phyloP scores from a whole-genome alignment of 2,797 vertebrate genomes.

The Telmatherina bonti region DNA sequence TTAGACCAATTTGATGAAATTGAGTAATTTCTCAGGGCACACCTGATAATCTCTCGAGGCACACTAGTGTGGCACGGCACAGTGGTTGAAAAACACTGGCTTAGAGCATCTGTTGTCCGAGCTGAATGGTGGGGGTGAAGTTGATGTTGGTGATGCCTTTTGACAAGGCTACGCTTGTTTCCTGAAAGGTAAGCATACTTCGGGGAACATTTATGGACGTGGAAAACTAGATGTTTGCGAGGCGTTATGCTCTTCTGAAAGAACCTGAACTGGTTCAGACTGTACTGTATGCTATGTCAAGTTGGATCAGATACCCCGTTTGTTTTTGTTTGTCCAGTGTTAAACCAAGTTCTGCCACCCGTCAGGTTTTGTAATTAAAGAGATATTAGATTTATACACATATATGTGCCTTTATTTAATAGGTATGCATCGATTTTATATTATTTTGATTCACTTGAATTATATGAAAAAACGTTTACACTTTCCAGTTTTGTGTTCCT shows the following conservation, averaged over 20 bases:
- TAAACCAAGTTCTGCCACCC: not conserved
- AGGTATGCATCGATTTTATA: not conserved
- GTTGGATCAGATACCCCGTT: not conserved
- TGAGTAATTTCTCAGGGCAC: too few species aligned
- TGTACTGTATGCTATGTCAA: not conserved
- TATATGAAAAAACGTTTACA: too few species aligned
- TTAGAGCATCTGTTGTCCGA: slow-evolving; percentile 31
- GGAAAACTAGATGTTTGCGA: not conserved
- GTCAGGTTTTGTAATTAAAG: not conserved
- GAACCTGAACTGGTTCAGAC: not conserved
- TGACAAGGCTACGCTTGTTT: slow-evolving; percentile 16
- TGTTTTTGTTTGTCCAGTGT: slow-evolving; percentile 1
- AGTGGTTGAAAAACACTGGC: slow-evolving; percentile 7
- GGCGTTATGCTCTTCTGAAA: not conserved
- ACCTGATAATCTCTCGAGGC: too few species aligned
- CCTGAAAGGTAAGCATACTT: not conserved
- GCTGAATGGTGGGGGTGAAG: slow-evolving; percentile 19
- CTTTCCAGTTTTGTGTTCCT: too few species aligned
- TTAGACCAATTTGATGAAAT: too few species aligned
- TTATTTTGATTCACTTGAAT: too few species aligned
- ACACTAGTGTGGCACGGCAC: too few species aligned
- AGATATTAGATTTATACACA: not conserved
- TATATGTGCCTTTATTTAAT: not conserved
- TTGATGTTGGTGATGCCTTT: not conserved
- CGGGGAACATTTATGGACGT: not conserved